Percentiles rank a stretch among this genome's conserved stretches.
These are phyloP conservation scores for Zygogramma bicolorata DNA, from an alignment of 2,888 invertebrate genomes.

Conservation along the genomic window DNA sequence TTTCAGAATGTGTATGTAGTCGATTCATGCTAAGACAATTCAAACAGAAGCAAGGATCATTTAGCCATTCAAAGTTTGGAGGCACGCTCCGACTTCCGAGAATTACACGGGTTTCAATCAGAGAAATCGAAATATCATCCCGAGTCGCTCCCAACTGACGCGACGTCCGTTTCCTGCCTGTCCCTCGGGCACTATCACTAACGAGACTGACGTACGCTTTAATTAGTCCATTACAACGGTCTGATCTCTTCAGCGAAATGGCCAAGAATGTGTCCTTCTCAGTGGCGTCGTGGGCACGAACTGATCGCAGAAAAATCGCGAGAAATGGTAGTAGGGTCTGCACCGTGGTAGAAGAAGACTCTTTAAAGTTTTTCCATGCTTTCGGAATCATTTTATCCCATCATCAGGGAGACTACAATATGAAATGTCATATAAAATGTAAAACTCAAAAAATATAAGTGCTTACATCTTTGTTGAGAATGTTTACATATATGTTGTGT, in stretches of 20 bases:
- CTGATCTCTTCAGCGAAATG: conserved; percentile 54
- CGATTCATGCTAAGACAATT: too few species aligned
- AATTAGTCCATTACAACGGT: conserved; percentile 56
- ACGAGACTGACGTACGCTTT: conserved; percentile 56
- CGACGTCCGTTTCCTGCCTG: conserved; percentile 14
- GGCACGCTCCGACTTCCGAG: neutral
- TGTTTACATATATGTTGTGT: too few species aligned
- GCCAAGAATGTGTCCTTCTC: conserved; percentile 40
- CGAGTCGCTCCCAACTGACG: conserved; percentile 8
- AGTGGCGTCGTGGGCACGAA: neutral
- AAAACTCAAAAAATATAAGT: too few species aligned
- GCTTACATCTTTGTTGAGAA: too few species aligned
- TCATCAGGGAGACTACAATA: too few species aligned
- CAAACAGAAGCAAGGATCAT: neutral
- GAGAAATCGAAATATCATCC: conserved; percentile 4
- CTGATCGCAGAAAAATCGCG: neutral
- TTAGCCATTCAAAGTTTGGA: neutral
- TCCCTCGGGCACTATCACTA: conserved; percentile 48
- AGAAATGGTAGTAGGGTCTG: too few species aligned
- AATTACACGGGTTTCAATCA: neutral
- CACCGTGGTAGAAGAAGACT: too few species aligned
- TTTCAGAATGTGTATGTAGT: neutral
- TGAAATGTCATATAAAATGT: too few species aligned
- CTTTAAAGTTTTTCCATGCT: too few species aligned
- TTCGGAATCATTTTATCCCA: too few species aligned